These are phyloP conservation scores for Orbicella faveolata DNA, from an alignment of 64 coral and sea anemone species.

Conservation along the genomic window DNA sequence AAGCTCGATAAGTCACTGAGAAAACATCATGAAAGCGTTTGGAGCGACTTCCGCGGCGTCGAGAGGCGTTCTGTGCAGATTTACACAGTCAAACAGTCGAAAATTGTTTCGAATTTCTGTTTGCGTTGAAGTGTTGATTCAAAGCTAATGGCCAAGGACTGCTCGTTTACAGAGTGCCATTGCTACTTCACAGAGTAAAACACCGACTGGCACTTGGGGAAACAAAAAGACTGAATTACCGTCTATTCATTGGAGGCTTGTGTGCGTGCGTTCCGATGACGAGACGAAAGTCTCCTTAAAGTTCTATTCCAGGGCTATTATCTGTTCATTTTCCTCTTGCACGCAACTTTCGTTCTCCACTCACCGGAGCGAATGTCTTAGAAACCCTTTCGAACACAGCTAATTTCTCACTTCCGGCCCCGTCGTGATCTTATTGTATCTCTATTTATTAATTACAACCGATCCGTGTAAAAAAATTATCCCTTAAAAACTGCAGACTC, in stretches of 20 bases:
- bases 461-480: background rate
- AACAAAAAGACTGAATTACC: constrained; percentile 6
- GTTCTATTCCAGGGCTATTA: background rate
- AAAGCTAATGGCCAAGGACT: background rate
- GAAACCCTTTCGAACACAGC: background rate
- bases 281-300: background rate
- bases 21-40: constrained; percentile 16
- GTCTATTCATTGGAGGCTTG: background rate
- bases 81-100: background rate
- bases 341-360: background rate
- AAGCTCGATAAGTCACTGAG: constrained; percentile 27
- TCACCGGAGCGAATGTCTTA: background rate
- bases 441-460: background rate
- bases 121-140: background rate
- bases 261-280: background rate
- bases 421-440: background rate
- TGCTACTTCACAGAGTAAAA: background rate
- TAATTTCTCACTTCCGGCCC: constrained; percentile 14
- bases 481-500: background rate
- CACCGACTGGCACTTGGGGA: background rate
- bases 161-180: background rate
- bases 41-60: constrained; percentile 2
- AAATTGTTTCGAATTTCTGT: constrained; percentile 7
- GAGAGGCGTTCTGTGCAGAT: background rate
- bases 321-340: background rate